Percentiles rank a stretch among this genome's conserved stretches.
Evolutionary conservation across 2,888 invertebrate species (phyloP).

Genomic region (Chloroclystis v-ata): DNA sequence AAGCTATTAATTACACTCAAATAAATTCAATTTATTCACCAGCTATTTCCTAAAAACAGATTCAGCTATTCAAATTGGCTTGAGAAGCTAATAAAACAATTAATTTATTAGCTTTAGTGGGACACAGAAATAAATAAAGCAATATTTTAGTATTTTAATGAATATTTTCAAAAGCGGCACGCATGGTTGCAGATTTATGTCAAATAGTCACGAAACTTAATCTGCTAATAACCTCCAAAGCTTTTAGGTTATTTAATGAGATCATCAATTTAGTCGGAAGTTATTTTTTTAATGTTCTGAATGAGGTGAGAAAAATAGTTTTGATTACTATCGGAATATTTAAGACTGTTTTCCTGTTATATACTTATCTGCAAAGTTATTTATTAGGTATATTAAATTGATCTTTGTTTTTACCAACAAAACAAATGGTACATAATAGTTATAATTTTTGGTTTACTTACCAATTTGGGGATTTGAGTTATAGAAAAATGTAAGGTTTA

Average conservation of each 20-base stretch:
- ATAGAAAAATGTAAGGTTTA: no score
- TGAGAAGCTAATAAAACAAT: constrained; percentile 23
- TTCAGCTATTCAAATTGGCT: constrained; percentile 11
- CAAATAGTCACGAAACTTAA: constrained; percentile 49
- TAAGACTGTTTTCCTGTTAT: no score
- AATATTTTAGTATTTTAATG: constrained; percentile 47
- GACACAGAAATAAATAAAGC: constrained; percentile 38
- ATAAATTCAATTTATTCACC: neutral
- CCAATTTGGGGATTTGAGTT: no score
- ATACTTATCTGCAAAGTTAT: no score
- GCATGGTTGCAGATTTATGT: constrained; percentile 48
- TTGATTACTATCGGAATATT: neutral
- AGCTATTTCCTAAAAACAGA: constrained; percentile 11
- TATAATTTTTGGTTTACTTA: no score
- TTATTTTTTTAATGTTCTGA: constrained; percentile 9
- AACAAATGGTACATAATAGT: no score
- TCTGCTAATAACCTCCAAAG: constrained; percentile 54
- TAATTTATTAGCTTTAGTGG: constrained; percentile 29
- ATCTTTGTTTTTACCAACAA: no score
- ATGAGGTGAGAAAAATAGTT: neutral
- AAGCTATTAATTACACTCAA: neutral
- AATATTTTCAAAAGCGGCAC: constrained; percentile 47
- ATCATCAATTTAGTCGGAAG: constrained; percentile 29
- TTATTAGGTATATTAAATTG: no score
- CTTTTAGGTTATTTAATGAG: constrained; percentile 45